phyloP scores from a whole-genome alignment of 2,888 invertebrate species.

The Aspidapion aeneum region DNA sequence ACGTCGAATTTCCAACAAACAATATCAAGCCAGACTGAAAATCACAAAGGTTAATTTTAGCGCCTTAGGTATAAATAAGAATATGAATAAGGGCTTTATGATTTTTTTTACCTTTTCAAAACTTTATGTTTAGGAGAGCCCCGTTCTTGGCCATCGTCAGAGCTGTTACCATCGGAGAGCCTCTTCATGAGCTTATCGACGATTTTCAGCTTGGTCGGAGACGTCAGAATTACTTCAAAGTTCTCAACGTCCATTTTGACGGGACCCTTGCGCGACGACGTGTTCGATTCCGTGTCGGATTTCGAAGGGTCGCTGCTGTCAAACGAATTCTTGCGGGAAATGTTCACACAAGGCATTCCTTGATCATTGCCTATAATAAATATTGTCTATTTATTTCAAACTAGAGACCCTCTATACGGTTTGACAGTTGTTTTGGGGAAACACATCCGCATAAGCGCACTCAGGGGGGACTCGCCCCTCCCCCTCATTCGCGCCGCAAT shows the following conservation, averaged over 20 bases:
- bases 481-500: too few relatives aligned
- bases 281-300: not conserved
- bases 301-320: not conserved
- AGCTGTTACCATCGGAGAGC: constrained; percentile 31
- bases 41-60: too few relatives aligned
- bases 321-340: not conserved
- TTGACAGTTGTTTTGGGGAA: too few relatives aligned
- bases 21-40: too few relatives aligned
- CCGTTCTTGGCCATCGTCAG: not conserved
- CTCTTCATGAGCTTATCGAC: constrained; percentile 43
- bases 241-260: constrained; percentile 38
- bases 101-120: not conserved
- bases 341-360: not conserved
- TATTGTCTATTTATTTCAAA: not conserved
- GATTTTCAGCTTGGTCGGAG: constrained; percentile 40
- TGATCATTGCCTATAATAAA: not conserved
- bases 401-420: too few relatives aligned
- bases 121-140: not conserved
- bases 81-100: too few relatives aligned
- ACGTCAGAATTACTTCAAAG: constrained; percentile 36
- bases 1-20: too few relatives aligned
- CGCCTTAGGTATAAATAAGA: too few relatives aligned
- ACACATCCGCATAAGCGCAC: too few relatives aligned
- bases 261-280: constrained; percentile 17
- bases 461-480: too few relatives aligned